These are phyloP conservation scores for Drosophila pruinosa DNA, from an alignment of 1,140 invertebrate genomes.

Conservation along the genomic window DNA sequence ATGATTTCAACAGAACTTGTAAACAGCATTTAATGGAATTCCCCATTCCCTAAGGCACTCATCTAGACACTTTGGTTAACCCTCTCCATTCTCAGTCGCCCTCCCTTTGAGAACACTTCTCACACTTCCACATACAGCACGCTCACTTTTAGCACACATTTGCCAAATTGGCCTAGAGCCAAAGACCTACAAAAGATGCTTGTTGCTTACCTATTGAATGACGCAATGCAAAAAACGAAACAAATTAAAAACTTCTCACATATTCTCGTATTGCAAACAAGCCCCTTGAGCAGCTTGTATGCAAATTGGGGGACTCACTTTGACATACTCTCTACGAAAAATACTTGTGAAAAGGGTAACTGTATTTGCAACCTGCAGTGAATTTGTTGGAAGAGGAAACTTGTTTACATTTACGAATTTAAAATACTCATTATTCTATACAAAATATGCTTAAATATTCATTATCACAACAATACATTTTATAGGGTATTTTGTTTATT, in stretches of 20 bases:
- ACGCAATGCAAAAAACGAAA: neutral
- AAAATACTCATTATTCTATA: no score
- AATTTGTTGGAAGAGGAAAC: no score
- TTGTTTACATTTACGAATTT: no score
- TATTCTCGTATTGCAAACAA: slow-evolving; percentile 3
- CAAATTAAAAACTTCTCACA: slow-evolving; percentile 35
- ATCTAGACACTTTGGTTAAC: slow-evolving; percentile 1
- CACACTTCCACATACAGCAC: neutral
- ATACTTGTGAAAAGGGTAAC: neutral
- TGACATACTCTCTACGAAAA: neutral
- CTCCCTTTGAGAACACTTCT: neutral
- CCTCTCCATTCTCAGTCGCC: neutral
- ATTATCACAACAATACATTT: neutral
- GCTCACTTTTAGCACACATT: slow-evolving; percentile 15
- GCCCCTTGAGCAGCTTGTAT: neutral
- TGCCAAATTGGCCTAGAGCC: slow-evolving; percentile 21
- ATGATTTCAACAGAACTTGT: slow-evolving; percentile 55
- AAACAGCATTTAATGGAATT: slow-evolving; percentile 38
- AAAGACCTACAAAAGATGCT: slow-evolving; percentile 24
- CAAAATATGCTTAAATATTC: neutral
- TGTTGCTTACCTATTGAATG: neutral
- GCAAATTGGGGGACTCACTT: slow-evolving; percentile 25
- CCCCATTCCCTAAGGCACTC: slow-evolving; percentile 24
- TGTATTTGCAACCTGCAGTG: neutral
- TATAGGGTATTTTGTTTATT: slow-evolving; percentile 4